Evolutionary conservation across 2,113 vertebrate species (phyloP), one percentile per base, ranked within the genome.

Genomic region (Apodemus sylvaticus): DNA sequence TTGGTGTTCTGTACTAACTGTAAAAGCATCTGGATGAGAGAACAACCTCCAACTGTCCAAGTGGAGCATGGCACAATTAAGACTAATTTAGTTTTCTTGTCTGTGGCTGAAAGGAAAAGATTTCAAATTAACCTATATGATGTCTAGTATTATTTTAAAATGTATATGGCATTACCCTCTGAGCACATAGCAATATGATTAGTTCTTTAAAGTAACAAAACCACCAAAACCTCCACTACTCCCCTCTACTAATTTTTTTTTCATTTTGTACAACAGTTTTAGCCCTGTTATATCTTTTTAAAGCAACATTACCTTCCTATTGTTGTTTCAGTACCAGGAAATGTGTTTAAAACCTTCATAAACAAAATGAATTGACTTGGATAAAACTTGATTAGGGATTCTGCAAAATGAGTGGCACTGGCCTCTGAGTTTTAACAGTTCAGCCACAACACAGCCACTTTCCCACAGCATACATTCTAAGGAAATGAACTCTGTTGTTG

Each of bases 21-120:
- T 51, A 88, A 96, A 95, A 71, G 8, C 81, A 92, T 77, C 58
- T 90, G 86, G 78, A 97, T 95, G 90, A 93, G 36, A 22, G 77
- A 94, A 82, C 79, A 86, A 58, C 92, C 68, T 93, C 90, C 91
- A 95, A 95, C 90, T 90, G 66, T 42, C 86, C 89, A 86, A 86
- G 74, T 94, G 94, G 94, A 97, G 92, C 64, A 96, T 53, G 20
- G 76, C n/a, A 92, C n/a, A 97, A 90, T 97, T 97, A 95, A 94
- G 78, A 88, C 70, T 96, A 97, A 96, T 97, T 97, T 96, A 66
- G 76, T 95, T 91, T 96, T 86, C 96, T 97, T 97, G 79, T 97
- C 68, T 93, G 70, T 6, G 76, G 31, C 79, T 94, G 81, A 95
- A 66, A 93, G 51, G 86, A 94, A n/a, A 94, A n/a, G 17, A 73